phyloP scores from a whole-genome alignment of 2,797 vertebrate species.

The Paramormyrops hopkinsi region DNA sequence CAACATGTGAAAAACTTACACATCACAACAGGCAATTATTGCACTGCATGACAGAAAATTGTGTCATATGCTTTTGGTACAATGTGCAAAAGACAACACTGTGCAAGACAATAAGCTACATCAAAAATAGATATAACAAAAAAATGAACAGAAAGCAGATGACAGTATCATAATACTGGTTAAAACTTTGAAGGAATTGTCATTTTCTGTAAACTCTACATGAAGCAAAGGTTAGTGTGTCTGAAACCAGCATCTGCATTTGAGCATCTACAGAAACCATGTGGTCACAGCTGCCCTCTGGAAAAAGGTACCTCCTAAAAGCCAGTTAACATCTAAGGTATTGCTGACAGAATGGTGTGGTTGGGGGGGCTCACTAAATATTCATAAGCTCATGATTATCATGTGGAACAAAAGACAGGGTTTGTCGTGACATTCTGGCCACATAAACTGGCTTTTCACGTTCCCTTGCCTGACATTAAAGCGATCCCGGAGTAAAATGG shows the following conservation, averaged over 20 bases:
- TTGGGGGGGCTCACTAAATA: slow-evolving; percentile 19
- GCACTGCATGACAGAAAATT: not conserved
- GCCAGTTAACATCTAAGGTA: slow-evolving; percentile 18
- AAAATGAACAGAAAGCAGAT: not conserved
- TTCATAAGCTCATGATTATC: slow-evolving; percentile 28
- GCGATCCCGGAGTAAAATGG: slow-evolving; percentile 13
- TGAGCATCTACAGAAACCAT: not conserved
- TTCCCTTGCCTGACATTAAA: slow-evolving; percentile 27
- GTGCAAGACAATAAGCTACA: not conserved
- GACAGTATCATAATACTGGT: not conserved
- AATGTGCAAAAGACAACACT: not conserved
- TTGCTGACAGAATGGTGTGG: not conserved
- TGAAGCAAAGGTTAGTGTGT: not conserved
- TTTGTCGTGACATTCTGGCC: slow-evolving; percentile 28
- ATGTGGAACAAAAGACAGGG: slow-evolving; percentile 22
- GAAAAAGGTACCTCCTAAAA: slow-evolving; percentile 10
- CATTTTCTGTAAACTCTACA: not conserved
- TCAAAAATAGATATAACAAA: not conserved
- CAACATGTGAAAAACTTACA: not conserved
- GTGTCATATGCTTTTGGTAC: not conserved
- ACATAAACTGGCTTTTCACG: slow-evolving; percentile 28
- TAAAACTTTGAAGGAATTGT: not conserved
- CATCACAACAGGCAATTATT: not conserved
- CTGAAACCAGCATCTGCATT: not conserved
- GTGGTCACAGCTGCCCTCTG: not conserved